These are phyloP conservation scores for Carcharodon carcharias DNA, from an alignment of 2,797 vertebrate genomes.

Conservation along the genomic window DNA sequence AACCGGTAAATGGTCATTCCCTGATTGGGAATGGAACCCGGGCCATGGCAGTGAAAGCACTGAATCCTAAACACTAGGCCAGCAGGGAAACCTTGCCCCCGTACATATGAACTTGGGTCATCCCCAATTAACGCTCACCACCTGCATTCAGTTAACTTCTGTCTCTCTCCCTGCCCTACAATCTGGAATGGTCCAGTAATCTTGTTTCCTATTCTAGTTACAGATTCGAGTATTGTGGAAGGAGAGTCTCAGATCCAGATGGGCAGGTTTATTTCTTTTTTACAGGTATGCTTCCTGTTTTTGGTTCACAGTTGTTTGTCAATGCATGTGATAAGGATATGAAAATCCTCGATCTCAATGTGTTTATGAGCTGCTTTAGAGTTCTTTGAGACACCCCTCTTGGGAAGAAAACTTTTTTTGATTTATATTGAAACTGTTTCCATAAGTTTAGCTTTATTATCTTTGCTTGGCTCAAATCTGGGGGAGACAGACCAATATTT, in stretches of 20 bases:
- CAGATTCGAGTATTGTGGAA: conserved; percentile 82
- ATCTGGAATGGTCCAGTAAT: background rate
- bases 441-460: background rate
- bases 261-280: conserved; percentile 92
- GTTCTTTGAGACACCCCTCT: background rate
- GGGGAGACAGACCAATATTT: background rate
- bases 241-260: conserved; percentile 95
- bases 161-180: background rate
- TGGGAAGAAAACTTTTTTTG: background rate
- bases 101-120: too few relatives aligned
- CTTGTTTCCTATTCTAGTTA: conserved; percentile 44
- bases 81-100: too few relatives aligned
- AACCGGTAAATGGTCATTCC: too few relatives aligned
- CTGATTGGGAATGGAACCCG: too few relatives aligned
- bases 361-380: background rate
- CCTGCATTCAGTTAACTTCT: too few relatives aligned
- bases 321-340: background rate
- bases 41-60: too few relatives aligned
- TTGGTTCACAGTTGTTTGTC: conserved; percentile 33
- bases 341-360: background rate
- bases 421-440: background rate
- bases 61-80: too few relatives aligned
- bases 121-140: too few relatives aligned
- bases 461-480: background rate
- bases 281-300: conserved; percentile 69